Evolutionary conservation across 2,113 vertebrate species (phyloP).

Genomic region (Bettongia penicillata): DNA sequence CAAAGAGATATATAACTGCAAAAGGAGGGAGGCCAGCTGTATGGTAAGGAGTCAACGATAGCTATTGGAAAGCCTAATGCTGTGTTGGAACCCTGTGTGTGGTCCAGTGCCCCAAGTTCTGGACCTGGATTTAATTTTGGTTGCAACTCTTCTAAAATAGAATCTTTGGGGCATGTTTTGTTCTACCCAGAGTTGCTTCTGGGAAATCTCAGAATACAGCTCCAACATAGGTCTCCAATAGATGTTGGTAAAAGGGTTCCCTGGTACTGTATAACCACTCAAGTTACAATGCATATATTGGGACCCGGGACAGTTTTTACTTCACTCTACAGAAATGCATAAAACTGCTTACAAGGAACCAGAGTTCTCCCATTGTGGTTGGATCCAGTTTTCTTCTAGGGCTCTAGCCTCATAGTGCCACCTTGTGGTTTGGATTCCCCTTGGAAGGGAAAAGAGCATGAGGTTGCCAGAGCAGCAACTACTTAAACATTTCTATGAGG

Average conservation of each 20-base stretch:
- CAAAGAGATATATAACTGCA: background rate
- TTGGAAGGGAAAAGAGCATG: background rate
- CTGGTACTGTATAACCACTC: background rate
- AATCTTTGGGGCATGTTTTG: background rate
- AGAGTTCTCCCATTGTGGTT: background rate
- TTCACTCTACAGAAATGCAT: background rate
- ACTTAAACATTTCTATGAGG: background rate
- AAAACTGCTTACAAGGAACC: background rate
- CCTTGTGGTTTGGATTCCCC: background rate
- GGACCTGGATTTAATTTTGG: background rate
- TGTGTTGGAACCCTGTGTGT: background rate
- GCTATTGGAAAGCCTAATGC: background rate
- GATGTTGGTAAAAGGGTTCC: background rate
- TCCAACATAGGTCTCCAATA: background rate
- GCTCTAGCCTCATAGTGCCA: background rate
- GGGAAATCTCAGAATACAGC: background rate
- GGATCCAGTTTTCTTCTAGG: background rate
- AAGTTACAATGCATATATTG: background rate
- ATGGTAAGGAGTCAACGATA: background rate
- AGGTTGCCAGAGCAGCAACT: background rate
- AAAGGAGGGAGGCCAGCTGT: background rate
- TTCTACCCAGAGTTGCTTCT: background rate
- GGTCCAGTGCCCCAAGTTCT: background rate
- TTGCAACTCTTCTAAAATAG: background rate
- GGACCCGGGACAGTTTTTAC: background rate